Conservation (phyloP, 2,888 invertebrate genomes). For the Stenchaetothrips biformis region DNA sequence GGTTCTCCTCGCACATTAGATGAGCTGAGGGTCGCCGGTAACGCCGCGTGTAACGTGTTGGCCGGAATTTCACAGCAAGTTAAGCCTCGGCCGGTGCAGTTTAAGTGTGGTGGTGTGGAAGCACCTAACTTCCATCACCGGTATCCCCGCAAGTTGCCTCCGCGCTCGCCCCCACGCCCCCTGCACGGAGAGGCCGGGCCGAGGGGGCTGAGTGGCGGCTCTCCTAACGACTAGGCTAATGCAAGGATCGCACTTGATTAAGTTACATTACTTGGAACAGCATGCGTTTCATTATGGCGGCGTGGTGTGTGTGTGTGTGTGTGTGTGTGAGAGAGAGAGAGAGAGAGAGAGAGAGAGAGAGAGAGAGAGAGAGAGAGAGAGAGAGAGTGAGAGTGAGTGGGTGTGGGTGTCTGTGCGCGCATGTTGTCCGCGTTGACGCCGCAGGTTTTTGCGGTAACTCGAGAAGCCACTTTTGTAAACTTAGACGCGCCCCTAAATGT, state of each 20-base stretch:
- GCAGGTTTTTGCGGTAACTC: no score
- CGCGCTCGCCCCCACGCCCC: neutral
- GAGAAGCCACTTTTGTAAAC: no score
- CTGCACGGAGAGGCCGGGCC: neutral
- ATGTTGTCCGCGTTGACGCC: neutral
- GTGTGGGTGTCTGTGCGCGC: neutral
- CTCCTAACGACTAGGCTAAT: neutral
- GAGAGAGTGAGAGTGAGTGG: neutral
- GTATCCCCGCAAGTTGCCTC: neutral
- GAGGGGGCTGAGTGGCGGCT: neutral
- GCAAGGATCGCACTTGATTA: constrained; percentile 21
- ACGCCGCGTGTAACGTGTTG: neutral
- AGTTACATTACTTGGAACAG: constrained; percentile 19
- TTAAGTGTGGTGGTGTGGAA: neutral
- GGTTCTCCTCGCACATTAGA: no score
- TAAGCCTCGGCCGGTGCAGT: neutral
- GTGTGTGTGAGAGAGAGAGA: no score
- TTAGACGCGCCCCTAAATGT: no score
- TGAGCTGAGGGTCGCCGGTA: neutral
- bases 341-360: no score
- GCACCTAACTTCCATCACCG: constrained; percentile 18
- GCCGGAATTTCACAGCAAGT: constrained; percentile 19
- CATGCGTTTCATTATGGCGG: neutral
- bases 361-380: no score
- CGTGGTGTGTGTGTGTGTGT: neutral